Conservation (phyloP, 2,797 vertebrate genomes). For the Acanthopagrus latus region DNA sequence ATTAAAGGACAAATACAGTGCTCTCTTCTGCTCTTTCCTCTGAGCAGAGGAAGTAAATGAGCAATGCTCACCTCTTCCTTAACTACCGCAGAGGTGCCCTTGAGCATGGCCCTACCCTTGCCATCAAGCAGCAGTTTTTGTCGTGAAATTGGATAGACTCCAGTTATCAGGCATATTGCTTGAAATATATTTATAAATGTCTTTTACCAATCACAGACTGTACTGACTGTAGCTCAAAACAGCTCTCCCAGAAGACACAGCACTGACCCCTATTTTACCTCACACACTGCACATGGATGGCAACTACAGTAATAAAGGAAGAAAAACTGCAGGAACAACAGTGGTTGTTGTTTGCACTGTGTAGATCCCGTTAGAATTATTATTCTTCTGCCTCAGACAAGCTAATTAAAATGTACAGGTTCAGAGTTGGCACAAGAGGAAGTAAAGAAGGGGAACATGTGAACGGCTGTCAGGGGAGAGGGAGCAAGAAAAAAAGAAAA, state of each 20-base stretch:
- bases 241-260: conserved; percentile 42
- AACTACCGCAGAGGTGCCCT: conserved; percentile 70
- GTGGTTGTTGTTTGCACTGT: conserved; percentile 66
- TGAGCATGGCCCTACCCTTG: conserved; percentile 58
- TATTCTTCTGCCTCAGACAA: conserved; percentile 75
- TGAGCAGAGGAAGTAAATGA: conserved; percentile 61
- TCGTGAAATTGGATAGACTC: conserved; percentile 39
- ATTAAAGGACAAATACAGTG: conserved; percentile 77
- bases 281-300: conserved; percentile 35
- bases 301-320: conserved; percentile 52
- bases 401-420: conserved; percentile 85
- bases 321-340: conserved; percentile 42
- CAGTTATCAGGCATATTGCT: conserved; percentile 19
- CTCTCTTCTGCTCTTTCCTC: conserved; percentile 55
- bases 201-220: background rate
- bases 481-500: conserved; percentile 56
- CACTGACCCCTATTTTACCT: conserved; percentile 61
- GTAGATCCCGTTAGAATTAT: conserved; percentile 68
- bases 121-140: conserved; percentile 6
- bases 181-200: conserved; percentile 1
- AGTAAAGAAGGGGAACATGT: conserved; percentile 63
- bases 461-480: conserved; percentile 75
- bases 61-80: conserved; percentile 57
- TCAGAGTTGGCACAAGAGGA: conserved; percentile 63
- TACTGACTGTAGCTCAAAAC: conserved; percentile 27